A percentile compares a stretch with the other conserved stretches of the same genome.
Evolutionary conservation across 2,113 vertebrate species (phyloP).

Genomic region (Columbina picui): DNA sequence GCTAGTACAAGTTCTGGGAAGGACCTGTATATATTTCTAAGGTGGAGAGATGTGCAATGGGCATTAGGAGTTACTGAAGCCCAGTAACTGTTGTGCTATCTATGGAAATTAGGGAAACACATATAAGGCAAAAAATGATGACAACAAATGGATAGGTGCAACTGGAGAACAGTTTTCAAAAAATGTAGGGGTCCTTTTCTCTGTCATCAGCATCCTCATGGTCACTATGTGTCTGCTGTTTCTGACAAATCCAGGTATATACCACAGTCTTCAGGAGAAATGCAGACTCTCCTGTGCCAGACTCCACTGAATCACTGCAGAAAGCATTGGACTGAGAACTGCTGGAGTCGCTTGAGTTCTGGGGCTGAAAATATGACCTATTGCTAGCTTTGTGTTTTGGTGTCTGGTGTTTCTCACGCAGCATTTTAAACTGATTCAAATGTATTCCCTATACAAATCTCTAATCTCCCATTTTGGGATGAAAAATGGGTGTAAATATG

Average conservation of each 20-base stretch:
- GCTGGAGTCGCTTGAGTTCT: not conserved
- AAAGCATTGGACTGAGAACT: not conserved
- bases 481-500: slow-evolving; percentile 35
- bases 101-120: not conserved
- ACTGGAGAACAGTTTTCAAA: not conserved
- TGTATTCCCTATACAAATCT: slow-evolving; percentile 2
- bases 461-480: not conserved
- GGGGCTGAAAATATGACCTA: not conserved
- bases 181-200: not conserved
- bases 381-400: not conserved
- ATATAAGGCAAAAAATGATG: not conserved
- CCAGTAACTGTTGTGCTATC: not conserved
- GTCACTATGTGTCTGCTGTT: not conserved
- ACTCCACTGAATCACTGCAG: not conserved
- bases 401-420: slow-evolving; percentile 6
- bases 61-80: not conserved
- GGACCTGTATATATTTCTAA: not conserved
- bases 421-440: slow-evolving; percentile 17
- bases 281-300: not conserved
- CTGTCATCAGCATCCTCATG: not conserved
- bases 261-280: not conserved
- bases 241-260: not conserved
- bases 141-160: not conserved
- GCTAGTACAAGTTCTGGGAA: not conserved
- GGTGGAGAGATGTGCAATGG: rapidly evolving